Evolutionary conservation across 2,113 vertebrate genomes (phyloP).

Genomic region (Gracilinanus agilis): DNA sequence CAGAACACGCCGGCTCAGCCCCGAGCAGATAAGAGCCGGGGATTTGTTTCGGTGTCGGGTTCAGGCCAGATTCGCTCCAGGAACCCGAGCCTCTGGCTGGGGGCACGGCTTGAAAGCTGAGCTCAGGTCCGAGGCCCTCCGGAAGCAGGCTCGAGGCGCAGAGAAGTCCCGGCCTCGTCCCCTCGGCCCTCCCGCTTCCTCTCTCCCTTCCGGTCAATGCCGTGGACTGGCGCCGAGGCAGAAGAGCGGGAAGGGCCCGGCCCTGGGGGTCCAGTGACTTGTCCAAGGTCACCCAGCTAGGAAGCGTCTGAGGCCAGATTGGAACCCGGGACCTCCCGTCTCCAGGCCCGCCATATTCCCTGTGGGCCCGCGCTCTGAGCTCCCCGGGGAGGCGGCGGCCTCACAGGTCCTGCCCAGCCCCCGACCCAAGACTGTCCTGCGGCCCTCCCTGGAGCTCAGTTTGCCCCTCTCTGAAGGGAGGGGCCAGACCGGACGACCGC

Average conservation of each 20-base stretch:
- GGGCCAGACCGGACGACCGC: background rate
- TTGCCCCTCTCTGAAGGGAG: too few relatives aligned
- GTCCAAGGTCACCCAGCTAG: too few relatives aligned
- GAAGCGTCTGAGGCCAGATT: too few relatives aligned
- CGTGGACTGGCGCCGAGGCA: too few relatives aligned
- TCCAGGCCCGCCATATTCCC: background rate
- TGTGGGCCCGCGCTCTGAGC: too few relatives aligned
- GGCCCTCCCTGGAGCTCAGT: too few relatives aligned
- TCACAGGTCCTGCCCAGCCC: background rate
- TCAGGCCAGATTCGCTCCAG: background rate
- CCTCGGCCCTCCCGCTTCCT: background rate
- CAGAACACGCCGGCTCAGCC: background rate
- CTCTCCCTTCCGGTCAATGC: background rate
- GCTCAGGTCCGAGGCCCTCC: background rate
- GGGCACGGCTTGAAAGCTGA: background rate
- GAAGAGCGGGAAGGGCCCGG: too few relatives aligned
- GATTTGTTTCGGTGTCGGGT: slow-evolving; percentile 1
- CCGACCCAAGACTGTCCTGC: background rate
- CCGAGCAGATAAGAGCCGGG: background rate
- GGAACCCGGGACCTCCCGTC: too few relatives aligned
- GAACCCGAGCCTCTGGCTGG: background rate
- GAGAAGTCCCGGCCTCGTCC: background rate
- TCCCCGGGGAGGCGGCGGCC: background rate
- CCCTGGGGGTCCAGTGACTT: too few relatives aligned
- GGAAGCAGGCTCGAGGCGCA: background rate